Percentiles rank a stretch among this genome's conserved stretches.
phyloP scores from a whole-genome alignment of 2,888 invertebrate species.

The Tenthredo distinguenda region DNA sequence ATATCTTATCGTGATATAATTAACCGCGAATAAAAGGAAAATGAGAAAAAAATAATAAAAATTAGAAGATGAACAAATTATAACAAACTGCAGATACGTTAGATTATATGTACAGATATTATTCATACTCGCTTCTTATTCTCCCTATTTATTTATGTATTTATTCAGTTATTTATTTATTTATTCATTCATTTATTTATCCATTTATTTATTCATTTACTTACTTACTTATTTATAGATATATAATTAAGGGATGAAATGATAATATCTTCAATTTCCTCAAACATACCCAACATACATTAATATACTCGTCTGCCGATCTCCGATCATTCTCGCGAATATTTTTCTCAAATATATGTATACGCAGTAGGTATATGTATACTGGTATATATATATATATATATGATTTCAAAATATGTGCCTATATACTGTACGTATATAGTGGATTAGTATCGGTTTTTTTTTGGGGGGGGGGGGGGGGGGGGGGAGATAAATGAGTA shows the following conservation, averaged over 20 bases:
- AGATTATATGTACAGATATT: not conserved
- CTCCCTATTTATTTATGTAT: not conserved
- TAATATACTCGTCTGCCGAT: too few species aligned
- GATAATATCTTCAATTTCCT: not conserved
- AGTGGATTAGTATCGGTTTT: not conserved
- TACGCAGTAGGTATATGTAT: not conserved
- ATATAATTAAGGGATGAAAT: not conserved
- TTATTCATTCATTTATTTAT: not conserved
- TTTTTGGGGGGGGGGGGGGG: too few species aligned
- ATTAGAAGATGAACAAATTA: not conserved
- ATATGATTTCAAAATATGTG: not conserved
- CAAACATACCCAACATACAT: not conserved
- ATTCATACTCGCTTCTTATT: not conserved
- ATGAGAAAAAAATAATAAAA: conserved; percentile 44
- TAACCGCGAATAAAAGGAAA: conserved; percentile 53
- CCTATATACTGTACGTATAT: not conserved
- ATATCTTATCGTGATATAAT: conserved; percentile 55
- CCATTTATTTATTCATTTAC: not conserved
- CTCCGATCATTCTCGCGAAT: too few species aligned
- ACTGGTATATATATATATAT: not conserved
- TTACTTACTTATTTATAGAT: not conserved
- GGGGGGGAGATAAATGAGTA: not conserved
- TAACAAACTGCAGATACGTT: not conserved
- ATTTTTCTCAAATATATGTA: not conserved
- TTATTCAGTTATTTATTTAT: not conserved